Evolutionary conservation across 2,113 vertebrate species (phyloP), one percentile per base, ranked within the genome.

Genomic region (Scomber scombrus): DNA sequence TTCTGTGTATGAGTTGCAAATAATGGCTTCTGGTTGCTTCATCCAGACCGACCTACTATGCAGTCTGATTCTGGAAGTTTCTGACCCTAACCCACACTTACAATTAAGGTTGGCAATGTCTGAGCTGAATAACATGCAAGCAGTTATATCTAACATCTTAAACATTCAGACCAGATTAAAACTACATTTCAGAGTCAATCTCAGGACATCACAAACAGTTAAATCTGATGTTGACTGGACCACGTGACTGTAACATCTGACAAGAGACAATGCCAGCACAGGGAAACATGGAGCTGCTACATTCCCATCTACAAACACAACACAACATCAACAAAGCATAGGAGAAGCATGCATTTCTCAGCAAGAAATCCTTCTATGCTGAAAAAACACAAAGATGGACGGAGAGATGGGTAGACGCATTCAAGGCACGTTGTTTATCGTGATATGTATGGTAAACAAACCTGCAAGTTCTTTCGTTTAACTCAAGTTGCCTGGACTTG

Each of bases 391-490:
- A 68, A 16, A 12, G 5, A 54, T 18, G 57, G 47, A 31, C 2
- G 18, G 63, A 63, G 11, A 65, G 68, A 62, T 9, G 40, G 45
- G 23, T 1, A 64, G 16, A 21, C n/a, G 0, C 12, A 19, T 40
- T 62, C 16, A 80, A 78, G 83, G 83, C 88, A 72, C 71, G 79
- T 69, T 65, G 70, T 79, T 84, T 86, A 80, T 87, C 88, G 72
- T 91, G 93, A 62, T 66, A 94, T 92, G 93, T 93, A 78, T 66
- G 75, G 82, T 91, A 95, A 96, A 98, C 97, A 97, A 98, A 99
- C 97, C 97, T 99, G 97, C 97, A 99, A 96, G 96, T 98, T 96
- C 96, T 96, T 95, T 98, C 95, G 96, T 99, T 99, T 99, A 99
- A 97, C 95, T 98, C 97, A 97, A 98, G 97, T 94, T 97, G 96